Evolutionary conservation across 2,888 invertebrate species (phyloP).

Genomic region (Carcina quercana): DNA sequence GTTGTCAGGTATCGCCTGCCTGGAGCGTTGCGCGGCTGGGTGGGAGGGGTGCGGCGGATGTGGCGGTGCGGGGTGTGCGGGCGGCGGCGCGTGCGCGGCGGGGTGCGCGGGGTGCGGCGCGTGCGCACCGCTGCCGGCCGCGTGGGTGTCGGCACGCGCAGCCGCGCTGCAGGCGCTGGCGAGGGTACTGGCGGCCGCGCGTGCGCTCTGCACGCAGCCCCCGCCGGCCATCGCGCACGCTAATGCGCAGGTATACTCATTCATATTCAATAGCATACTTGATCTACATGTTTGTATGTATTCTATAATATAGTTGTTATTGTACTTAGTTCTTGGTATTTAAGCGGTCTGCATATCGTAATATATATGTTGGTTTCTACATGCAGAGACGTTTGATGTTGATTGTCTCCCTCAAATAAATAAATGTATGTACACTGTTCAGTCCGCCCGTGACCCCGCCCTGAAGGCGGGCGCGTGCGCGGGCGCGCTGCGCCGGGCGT

Average conservation of each 20-base stretch:
- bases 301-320: no score
- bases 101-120: conserved; percentile 55
- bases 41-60: conserved; percentile 43
- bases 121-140: conserved; percentile 28
- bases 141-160: conserved; percentile 77
- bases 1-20: conserved; percentile 36
- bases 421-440: no score
- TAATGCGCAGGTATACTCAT: conserved; percentile 74
- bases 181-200: conserved; percentile 70
- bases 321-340: no score
- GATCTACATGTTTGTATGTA: no score
- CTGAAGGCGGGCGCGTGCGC: conserved; percentile 49
- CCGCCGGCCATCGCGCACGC: conserved; percentile 92
- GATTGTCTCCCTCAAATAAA: no score
- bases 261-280: no score
- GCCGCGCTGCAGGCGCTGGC: conserved; percentile 80
- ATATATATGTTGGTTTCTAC: no score
- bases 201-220: conserved; percentile 89
- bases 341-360: no score
- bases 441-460: conserved; percentile 50
- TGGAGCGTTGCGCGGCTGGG: conserved; percentile 39
- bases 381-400: no score
- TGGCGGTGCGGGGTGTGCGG: conserved; percentile 23
- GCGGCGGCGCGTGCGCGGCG: conserved; percentile 34
- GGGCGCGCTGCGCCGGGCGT: conserved; percentile 39